Percentiles rank a stretch among this genome's conserved stretches.
phyloP scores from a whole-genome alignment of 2,113 vertebrate genomes.

The Pterophyllum scalare region DNA sequence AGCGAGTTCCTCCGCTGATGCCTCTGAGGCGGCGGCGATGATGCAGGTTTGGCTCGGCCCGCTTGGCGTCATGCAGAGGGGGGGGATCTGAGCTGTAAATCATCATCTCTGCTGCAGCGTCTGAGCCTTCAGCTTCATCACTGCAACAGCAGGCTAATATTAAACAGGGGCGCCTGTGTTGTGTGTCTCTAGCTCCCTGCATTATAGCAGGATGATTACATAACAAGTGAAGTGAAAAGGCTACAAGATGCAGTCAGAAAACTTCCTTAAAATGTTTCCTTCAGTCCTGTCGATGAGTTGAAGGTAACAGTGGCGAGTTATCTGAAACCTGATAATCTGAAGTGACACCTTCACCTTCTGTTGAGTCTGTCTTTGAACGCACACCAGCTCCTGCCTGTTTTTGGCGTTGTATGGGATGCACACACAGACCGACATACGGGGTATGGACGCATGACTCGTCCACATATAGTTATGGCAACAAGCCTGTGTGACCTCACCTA shows the following conservation, averaged over 20 bases:
- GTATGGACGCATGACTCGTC: not conserved
- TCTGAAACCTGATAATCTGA: too few species aligned
- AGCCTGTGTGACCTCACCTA: not conserved
- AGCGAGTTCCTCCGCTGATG: not conserved
- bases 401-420: not conserved
- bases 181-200: not conserved
- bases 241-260: not conserved
- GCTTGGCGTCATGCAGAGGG: not conserved
- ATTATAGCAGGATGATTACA: not conserved
- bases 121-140: not conserved
- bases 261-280: not conserved
- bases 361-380: not conserved
- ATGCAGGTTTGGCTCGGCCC: not conserved
- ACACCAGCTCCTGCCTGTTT: not conserved
- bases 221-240: rapidly evolving
- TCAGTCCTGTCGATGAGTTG: not conserved
- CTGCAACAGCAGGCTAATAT: not conserved
- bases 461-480: too few species aligned
- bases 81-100: not conserved
- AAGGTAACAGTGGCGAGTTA: not conserved
- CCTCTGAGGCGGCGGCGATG: not conserved
- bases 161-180: not conserved
- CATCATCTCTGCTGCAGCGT: not conserved
- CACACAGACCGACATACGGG: not conserved
- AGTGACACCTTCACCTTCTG: not conserved